Conservation (phyloP, 64 coral and sea anemone species). For the Astreopora myriophthalma region DNA sequence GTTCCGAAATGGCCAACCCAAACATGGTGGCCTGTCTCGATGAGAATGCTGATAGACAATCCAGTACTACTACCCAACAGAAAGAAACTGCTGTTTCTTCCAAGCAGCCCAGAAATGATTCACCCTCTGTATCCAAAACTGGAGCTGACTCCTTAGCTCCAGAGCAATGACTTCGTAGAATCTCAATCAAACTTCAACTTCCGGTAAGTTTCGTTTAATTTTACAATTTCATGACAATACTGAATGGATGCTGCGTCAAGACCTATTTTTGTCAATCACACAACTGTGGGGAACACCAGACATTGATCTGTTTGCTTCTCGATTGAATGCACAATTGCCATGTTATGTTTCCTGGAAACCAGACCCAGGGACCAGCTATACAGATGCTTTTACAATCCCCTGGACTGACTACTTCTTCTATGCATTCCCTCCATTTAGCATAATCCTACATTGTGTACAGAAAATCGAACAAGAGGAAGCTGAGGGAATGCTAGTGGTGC, state of each 20-base stretch:
- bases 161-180: neutral
- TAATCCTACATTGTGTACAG: neutral
- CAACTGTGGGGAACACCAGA: neutral
- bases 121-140: no score
- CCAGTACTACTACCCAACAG: no score
- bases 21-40: no score
- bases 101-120: no score
- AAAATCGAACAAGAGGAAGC: constrained; percentile 46
- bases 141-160: no score
- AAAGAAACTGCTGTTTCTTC: no score
- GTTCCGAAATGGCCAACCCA: no score
- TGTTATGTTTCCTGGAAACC: no score
- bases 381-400: no score
- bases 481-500: neutral
- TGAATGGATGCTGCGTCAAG: constrained; percentile 50
- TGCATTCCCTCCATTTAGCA: constrained; percentile 38
- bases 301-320: constrained; percentile 61
- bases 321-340: constrained; percentile 30
- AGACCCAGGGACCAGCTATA: no score
- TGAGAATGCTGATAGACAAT: no score
- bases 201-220: no score
- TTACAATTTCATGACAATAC: neutral
- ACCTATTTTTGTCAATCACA: constrained; percentile 30
- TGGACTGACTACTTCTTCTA: neutral
- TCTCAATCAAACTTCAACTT: neutral